A percentile compares a stretch with the other conserved stretches of the same genome.
phyloP scores from a whole-genome alignment of 2,888 invertebrate species.

The Lutraria lutraria region DNA sequence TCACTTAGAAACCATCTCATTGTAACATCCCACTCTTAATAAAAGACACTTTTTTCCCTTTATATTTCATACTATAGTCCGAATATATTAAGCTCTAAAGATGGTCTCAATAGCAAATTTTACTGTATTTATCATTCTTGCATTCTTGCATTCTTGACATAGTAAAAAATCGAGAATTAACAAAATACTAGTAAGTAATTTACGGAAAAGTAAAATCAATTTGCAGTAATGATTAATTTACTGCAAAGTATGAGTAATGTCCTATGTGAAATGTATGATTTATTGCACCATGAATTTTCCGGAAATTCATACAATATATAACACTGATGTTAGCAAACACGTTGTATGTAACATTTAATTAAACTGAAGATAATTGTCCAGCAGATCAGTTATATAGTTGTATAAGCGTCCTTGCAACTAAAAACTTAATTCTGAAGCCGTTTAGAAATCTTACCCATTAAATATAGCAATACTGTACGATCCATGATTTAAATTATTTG shows the following conservation, averaged over 20 bases:
- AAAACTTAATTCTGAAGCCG: no score
- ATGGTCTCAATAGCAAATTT: neutral
- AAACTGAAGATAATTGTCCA: no score
- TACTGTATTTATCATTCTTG: neutral
- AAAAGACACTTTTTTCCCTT: neutral
- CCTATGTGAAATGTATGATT: neutral
- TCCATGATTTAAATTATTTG: no score
- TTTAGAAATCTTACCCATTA: no score
- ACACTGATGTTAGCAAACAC: no score
- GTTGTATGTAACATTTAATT: no score
- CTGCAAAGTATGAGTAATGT: neutral
- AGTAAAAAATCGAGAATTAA: neutral
- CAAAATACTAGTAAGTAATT: neutral
- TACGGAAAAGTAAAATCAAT: neutral
- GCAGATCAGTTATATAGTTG: no score
- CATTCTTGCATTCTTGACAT: neutral
- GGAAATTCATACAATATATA: no score
- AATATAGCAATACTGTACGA: no score
- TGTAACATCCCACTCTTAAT: neutral
- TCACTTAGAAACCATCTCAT: neutral
- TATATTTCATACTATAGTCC: neutral
- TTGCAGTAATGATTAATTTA: neutral
- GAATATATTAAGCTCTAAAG: neutral
- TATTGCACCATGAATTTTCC: neutral
- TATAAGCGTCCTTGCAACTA: no score